A percentile compares a stretch with the other conserved stretches of the same genome.
These are phyloP conservation scores for Smithornis capensis DNA, from an alignment of 2,113 vertebrate genomes.

Conservation along the genomic window DNA sequence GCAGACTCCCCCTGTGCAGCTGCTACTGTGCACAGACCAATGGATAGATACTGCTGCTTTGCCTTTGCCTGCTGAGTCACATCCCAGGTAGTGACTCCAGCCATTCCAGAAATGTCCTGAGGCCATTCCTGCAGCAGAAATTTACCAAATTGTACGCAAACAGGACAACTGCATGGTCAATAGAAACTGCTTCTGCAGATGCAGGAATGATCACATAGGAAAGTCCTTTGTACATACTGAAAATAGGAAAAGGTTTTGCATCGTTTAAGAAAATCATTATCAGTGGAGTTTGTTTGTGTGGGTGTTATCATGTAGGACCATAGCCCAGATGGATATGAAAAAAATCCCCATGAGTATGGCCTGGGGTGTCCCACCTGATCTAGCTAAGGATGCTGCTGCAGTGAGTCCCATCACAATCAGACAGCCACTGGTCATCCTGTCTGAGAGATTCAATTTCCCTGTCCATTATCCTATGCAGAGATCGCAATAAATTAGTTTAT, in stretches of 20 bases:
- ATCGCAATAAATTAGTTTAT: not conserved
- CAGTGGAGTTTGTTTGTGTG: not conserved
- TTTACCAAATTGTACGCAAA: not conserved
- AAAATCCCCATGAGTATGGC: not conserved
- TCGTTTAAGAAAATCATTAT: not conserved
- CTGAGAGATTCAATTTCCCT: not conserved
- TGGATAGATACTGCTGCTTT: not conserved
- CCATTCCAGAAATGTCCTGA: not conserved
- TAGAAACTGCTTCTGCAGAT: not conserved
- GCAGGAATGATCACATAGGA: not conserved
- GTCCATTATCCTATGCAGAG: not conserved
- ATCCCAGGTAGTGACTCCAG: rapidly evolving
- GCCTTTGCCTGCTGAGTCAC: rapidly evolving
- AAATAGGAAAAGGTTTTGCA: not conserved
- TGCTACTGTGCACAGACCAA: not conserved
- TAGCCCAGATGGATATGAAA: not conserved
- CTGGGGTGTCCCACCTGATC: not conserved
- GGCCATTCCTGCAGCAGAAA: not conserved
- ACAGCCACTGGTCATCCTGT: not conserved
- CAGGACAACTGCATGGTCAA: not conserved
- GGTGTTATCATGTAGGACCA: not conserved
- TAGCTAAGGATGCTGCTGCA: not conserved
- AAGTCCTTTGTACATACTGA: not conserved
- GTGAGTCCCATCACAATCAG: not conserved
- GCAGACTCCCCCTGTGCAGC: not conserved